Conservation (phyloP, 1,140 invertebrate species). For the Mya arenaria region DNA sequence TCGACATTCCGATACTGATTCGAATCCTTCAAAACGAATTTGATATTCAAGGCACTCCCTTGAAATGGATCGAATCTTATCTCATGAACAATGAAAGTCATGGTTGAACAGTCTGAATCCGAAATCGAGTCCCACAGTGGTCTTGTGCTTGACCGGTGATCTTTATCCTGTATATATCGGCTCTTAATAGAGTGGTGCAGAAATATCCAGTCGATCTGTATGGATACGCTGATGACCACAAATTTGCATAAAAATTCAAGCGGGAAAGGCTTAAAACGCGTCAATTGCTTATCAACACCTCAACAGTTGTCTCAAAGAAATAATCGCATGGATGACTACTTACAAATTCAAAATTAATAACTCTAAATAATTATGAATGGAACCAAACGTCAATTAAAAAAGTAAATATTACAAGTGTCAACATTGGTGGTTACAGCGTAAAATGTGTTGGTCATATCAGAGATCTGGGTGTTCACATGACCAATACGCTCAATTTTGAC, state of each 20-base stretch:
- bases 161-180: conserved; percentile 2
- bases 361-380: conserved; percentile 31
- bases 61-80: conserved; percentile 13
- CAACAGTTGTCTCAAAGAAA: not conserved
- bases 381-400: conserved; percentile 26
- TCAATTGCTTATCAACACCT: not conserved
- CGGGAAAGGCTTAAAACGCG: not conserved
- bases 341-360: conserved; percentile 27
- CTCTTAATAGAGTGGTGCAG: not conserved
- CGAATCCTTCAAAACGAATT: conserved; percentile 14
- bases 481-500: no score
- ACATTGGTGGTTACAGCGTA: conserved; percentile 14
- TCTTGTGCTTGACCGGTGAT: conserved; percentile 18
- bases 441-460: conserved; percentile 38
- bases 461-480: conserved; percentile 16
- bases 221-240: conserved; percentile 14
- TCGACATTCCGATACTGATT: conserved; percentile 5
- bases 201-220: not conserved
- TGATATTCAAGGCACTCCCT: conserved; percentile 7
- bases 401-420: not conserved
- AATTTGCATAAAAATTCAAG: not conserved
- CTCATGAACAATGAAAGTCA: not conserved
- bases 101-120: not conserved
- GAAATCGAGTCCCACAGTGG: not conserved
- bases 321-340: conserved; percentile 12